phyloP scores from a whole-genome alignment of 2,113 vertebrate species.

The Istiophorus platypterus region DNA sequence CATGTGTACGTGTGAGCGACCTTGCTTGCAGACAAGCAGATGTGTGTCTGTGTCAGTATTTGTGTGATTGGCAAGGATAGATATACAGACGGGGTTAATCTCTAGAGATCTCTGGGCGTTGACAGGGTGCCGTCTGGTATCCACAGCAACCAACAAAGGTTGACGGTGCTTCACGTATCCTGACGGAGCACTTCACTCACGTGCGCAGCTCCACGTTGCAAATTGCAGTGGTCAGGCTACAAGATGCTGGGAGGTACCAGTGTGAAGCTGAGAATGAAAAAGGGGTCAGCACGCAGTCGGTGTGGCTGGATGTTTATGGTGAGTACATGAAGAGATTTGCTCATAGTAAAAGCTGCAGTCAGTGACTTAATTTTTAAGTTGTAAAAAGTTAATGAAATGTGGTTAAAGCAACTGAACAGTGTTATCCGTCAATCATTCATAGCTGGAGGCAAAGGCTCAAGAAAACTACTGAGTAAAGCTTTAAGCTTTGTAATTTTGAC shows the following conservation, averaged over 20 bases:
- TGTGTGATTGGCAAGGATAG: slow-evolving; percentile 71
- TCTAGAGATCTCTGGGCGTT: slow-evolving; percentile 84
- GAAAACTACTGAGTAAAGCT: background rate
- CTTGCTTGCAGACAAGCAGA: slow-evolving; percentile 10
- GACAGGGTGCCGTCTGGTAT: slow-evolving; percentile 82
- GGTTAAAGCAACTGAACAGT: background rate
- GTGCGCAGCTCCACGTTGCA: slow-evolving; percentile 85
- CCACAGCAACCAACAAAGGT: slow-evolving; percentile 81
- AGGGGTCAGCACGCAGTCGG: slow-evolving; percentile 86
- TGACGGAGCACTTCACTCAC: slow-evolving; percentile 79
- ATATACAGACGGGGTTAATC: slow-evolving; percentile 80
- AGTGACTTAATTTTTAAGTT: background rate
- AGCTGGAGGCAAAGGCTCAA: too few relatives aligned
- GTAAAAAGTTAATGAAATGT: background rate
- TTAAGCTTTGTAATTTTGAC: background rate
- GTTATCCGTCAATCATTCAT: background rate
- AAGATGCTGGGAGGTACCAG: slow-evolving; percentile 90
- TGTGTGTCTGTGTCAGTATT: slow-evolving; percentile 53
- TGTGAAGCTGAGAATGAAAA: slow-evolving; percentile 91
- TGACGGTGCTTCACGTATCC: slow-evolving; percentile 69
- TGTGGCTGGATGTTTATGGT: slow-evolving; percentile 94
- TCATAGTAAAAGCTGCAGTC: background rate
- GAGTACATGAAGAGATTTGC: slow-evolving; percentile 59
- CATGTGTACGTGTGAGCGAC: background rate
- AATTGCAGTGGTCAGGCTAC: slow-evolving; percentile 84